Conservation (phyloP, 1,140 invertebrate genomes). For the Zaprionus gabonicus region DNA sequence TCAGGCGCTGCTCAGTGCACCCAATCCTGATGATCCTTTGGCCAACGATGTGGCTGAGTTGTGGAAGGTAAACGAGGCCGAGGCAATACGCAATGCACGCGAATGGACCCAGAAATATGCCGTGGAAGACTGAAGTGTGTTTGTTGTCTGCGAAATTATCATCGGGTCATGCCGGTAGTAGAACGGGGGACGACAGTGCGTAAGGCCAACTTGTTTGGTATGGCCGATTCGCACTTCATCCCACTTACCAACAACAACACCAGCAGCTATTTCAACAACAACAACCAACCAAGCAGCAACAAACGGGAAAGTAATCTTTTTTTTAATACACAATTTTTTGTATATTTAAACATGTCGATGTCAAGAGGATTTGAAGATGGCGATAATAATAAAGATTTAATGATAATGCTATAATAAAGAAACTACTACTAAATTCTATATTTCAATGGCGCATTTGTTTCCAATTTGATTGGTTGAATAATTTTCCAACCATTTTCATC, state of each 20-base stretch:
- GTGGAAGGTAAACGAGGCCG: constrained; percentile 92
- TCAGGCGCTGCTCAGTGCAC: constrained; percentile 96
- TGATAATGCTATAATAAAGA: constrained; percentile 51
- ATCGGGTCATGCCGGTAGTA: neutral
- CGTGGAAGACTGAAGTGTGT: constrained; percentile 44
- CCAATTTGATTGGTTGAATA: neutral
- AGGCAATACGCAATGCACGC: constrained; percentile 97
- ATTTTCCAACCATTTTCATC: neutral
- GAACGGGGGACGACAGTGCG: neutral
- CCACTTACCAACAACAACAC: constrained; percentile 16
- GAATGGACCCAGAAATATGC: constrained; percentile 97
- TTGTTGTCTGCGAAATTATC: neutral
- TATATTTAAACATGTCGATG: constrained; percentile 49
- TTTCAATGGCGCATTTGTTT: neutral
- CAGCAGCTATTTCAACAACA: constrained; percentile 1
- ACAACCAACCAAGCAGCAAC: constrained; percentile 12
- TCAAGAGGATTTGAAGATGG: constrained; percentile 25
- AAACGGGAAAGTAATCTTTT: constrained; percentile 88
- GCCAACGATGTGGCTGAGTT: constrained; percentile 97
- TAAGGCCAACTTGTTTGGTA: constrained; percentile 15
- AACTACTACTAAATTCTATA: constrained; percentile 18
- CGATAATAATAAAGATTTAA: constrained; percentile 39
- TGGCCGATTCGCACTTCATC: constrained; percentile 4
- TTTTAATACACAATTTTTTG: constrained; percentile 49
- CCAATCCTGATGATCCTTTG: constrained; percentile 98